These are phyloP conservation scores for Eunapius fragilis DNA, from an alignment of 37 sponge, comb jelly and placozoan genomes.

Conservation along the genomic window DNA sequence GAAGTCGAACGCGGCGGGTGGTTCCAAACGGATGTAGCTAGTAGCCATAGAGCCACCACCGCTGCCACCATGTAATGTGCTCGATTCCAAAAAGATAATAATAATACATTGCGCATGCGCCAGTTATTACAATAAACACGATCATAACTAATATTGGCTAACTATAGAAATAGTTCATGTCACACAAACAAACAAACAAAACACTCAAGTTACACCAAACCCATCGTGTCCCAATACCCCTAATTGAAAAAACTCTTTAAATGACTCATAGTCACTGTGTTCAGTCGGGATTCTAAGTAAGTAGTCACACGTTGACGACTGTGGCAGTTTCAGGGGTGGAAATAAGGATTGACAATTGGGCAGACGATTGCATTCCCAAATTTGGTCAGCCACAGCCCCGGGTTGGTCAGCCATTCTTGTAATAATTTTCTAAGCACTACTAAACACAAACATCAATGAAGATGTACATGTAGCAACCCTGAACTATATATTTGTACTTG, in stretches of 20 bases:
- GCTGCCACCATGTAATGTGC: no score
- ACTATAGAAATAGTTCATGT: no score
- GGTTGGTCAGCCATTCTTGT: no score
- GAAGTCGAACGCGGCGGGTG: no score
- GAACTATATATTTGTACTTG: not conserved
- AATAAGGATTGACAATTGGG: no score
- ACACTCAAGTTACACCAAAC: not conserved
- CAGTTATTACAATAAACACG: no score
- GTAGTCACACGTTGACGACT: not conserved
- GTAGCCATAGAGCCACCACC: no score
- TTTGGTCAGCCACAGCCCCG: no score
- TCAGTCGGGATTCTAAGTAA: not conserved
- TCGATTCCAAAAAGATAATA: no score
- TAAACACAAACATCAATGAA: slow-evolving; percentile 6
- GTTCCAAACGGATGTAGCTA: no score
- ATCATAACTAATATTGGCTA: no score
- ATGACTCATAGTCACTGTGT: not conserved
- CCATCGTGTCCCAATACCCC: not conserved
- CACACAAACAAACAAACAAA: not conserved
- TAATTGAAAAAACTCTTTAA: not conserved
- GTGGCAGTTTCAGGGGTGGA: not conserved
- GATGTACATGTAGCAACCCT: not conserved
- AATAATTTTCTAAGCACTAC: not conserved
- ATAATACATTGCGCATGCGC: no score
- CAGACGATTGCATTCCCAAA: not conserved